These are phyloP conservation scores for Lepetodrilus schrolli DNA, from an alignment of 2,888 invertebrate genomes.

Conservation along the genomic window DNA sequence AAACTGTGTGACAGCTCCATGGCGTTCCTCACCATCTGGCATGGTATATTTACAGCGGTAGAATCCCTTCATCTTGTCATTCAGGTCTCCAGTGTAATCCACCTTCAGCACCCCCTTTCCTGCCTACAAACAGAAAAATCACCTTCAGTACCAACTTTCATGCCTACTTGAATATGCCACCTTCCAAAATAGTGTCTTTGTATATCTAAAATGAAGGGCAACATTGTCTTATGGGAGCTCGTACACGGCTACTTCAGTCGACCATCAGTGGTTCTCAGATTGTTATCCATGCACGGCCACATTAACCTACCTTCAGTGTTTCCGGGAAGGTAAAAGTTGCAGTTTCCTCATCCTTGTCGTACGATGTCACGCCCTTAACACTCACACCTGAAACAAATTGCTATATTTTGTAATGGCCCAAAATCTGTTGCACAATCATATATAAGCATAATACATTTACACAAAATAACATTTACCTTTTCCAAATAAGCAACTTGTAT, in stretches of 20 bases:
- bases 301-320: conserved; percentile 58
- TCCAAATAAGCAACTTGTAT: no score
- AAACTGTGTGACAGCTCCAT: conserved; percentile 88
- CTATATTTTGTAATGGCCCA: no score
- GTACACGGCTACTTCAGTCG: no score
- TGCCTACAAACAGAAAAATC: conserved; percentile 48
- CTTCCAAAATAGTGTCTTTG: not conserved
- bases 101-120: conserved; percentile 78
- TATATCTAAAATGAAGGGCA: no score
- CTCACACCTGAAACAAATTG: not conserved
- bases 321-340: conserved; percentile 68
- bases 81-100: conserved; percentile 88
- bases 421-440: not conserved
- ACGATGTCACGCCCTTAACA: conserved; percentile 46
- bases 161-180: not conserved
- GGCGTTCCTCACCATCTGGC: conserved; percentile 84
- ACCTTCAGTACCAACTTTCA: not conserved
- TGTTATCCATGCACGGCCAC: not conserved
- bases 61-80: conserved; percentile 95
- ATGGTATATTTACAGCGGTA: conserved; percentile 89
- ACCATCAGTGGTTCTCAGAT: no score
- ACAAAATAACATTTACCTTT: no score
- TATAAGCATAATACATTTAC: not conserved
- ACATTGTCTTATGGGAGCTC: not conserved
- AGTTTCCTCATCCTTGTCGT: conserved; percentile 63